Conservation (phyloP, 92 coral and sea anemone species). For the Porites lobata region DNA sequence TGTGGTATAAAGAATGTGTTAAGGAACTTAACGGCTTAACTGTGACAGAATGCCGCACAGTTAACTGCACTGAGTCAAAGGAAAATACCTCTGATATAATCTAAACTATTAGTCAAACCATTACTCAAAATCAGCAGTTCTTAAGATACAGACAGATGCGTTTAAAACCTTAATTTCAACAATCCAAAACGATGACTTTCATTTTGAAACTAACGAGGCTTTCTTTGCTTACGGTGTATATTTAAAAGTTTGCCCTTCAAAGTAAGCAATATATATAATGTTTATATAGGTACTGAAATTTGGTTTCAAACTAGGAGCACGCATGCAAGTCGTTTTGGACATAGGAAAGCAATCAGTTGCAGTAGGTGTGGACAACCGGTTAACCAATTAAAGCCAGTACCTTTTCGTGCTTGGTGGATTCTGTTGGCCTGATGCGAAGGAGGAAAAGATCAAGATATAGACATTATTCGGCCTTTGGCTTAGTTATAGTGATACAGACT, state of each 20-base stretch:
- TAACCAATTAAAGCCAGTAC: no score
- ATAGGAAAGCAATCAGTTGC: background rate
- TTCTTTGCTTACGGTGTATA: background rate
- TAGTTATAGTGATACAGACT: conserved; percentile 37
- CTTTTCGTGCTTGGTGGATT: no score
- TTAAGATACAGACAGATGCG: background rate
- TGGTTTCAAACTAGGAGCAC: background rate
- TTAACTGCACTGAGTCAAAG: background rate
- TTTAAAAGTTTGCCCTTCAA: conserved; percentile 17
- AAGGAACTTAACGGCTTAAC: background rate
- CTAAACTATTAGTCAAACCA: conserved; percentile 3
- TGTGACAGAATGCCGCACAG: background rate
- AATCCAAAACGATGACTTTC: no score
- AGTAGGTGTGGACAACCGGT: no score
- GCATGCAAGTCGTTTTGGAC: background rate
- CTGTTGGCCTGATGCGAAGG: background rate
- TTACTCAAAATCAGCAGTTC: background rate
- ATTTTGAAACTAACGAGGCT: no score
- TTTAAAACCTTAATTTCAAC: background rate
- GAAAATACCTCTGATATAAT: background rate
- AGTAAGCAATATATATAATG: conserved; percentile 31
- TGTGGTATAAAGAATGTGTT: background rate
- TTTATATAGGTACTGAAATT: background rate
- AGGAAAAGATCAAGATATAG: background rate
- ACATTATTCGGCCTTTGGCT: background rate